These are phyloP conservation scores for Aphelocoma californica DNA, from an alignment of 2,797 vertebrate species.

Conservation along the genomic window DNA sequence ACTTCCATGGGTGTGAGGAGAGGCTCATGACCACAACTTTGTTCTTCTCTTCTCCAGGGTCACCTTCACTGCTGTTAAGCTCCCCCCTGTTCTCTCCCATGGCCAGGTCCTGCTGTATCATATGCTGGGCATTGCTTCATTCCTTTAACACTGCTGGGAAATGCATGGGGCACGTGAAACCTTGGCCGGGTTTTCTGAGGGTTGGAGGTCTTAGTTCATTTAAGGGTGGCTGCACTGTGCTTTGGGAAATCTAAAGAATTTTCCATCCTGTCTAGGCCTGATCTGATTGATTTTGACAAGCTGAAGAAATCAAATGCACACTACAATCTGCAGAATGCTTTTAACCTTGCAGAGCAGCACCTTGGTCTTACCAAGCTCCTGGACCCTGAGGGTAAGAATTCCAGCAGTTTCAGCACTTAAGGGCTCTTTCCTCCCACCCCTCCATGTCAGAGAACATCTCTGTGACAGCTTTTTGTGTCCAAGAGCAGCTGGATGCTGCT, in stretches of 20 bases:
- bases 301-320: conserved; percentile 97
- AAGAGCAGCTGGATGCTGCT: neutral
- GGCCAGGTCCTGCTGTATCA: neutral
- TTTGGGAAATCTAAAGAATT: conserved; percentile 22
- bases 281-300: conserved; percentile 96
- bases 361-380: conserved; percentile 93
- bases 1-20: neutral
- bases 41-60: neutral
- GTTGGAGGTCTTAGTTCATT: neutral
- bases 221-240: neutral
- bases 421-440: neutral
- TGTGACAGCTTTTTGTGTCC: neutral
- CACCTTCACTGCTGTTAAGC: neutral
- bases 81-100: neutral
- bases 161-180: neutral
- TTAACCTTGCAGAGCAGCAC: conserved; percentile 95
- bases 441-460: neutral
- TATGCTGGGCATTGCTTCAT: neutral
- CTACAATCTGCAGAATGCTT: conserved; percentile 97
- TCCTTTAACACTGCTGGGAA: neutral
- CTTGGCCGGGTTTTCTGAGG: neutral
- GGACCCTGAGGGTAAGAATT: conserved; percentile 88
- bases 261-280: conserved; percentile 79
- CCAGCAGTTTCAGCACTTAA: neutral
- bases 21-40: neutral